phyloP scores from a whole-genome alignment of 2,888 invertebrate species.

The Drosophila siamana region DNA sequence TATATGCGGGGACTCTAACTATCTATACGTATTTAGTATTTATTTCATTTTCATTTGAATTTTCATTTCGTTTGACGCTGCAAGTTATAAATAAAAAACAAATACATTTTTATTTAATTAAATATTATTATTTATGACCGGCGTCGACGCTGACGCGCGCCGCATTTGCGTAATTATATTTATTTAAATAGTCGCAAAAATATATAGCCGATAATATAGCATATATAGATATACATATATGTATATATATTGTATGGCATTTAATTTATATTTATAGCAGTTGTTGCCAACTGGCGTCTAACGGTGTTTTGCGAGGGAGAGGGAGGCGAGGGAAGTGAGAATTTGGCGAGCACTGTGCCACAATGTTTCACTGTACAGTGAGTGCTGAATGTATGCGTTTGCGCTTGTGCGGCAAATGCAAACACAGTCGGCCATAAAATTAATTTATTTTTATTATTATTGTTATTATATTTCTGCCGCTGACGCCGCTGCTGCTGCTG shows the following conservation, averaged over 20 bases:
- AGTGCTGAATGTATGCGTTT: slow-evolving; percentile 18
- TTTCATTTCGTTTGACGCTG: slow-evolving; percentile 23
- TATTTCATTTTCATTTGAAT: slow-evolving; percentile 36
- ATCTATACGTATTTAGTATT: slow-evolving; percentile 31
- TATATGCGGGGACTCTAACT: slow-evolving; percentile 11
- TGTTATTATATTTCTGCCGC: slow-evolving; percentile 69
- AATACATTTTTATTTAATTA: slow-evolving; percentile 76
- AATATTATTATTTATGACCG: slow-evolving; percentile 77
- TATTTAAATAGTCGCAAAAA: slow-evolving; percentile 59
- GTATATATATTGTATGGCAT: slow-evolving; percentile 33
- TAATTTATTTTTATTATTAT: slow-evolving; percentile 84
- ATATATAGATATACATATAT: slow-evolving; percentile 18
- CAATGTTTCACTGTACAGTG: slow-evolving; percentile 15
- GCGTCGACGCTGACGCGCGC: slow-evolving; percentile 30
- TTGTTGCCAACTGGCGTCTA: slow-evolving; percentile 12
- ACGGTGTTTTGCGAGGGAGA: no score
- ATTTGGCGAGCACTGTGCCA: slow-evolving; percentile 20
- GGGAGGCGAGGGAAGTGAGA: no score
- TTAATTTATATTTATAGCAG: slow-evolving; percentile 53
- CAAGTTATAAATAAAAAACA: slow-evolving; percentile 56
- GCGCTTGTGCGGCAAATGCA: slow-evolving; percentile 30
- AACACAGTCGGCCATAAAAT: slow-evolving; percentile 72
- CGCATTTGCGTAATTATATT: slow-evolving; percentile 70
- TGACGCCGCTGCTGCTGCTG: slow-evolving; percentile 24
- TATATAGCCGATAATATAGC: neutral